phyloP scores from a whole-genome alignment of 2,888 invertebrate genomes.

The Arge pagana region DNA sequence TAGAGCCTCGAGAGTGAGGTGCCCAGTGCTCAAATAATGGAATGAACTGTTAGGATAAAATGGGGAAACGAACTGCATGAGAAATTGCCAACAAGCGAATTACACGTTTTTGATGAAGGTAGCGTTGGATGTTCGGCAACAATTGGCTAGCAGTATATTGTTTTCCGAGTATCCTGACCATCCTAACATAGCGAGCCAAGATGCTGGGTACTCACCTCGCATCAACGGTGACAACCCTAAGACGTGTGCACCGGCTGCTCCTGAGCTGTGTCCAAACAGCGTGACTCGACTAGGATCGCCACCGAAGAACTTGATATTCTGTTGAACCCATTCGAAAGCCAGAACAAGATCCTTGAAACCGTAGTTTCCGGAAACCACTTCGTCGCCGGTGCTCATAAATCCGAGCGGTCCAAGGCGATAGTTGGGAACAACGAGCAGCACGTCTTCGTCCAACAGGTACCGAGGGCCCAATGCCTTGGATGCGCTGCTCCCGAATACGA shows the following conservation, averaged over 20 bases:
- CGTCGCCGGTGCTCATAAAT: slow-evolving; percentile 9
- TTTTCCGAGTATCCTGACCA: too few relatives aligned
- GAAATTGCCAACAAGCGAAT: too few relatives aligned
- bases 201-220: not conserved
- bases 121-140: too few relatives aligned
- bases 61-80: too few relatives aligned
- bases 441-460: slow-evolving; percentile 6
- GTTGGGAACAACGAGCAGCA: not conserved
- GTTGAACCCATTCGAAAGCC: slow-evolving; percentile 5
- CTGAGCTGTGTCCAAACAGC: slow-evolving; percentile 1
- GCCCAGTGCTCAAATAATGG: too few relatives aligned
- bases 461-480: not conserved
- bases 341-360: slow-evolving; percentile 3
- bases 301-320: not conserved
- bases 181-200: too few relatives aligned
- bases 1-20: too few relatives aligned
- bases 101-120: too few relatives aligned
- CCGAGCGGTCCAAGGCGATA: slow-evolving; percentile 10
- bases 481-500: not conserved
- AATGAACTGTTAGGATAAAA: too few relatives aligned
- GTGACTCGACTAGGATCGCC: not conserved
- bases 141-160: too few relatives aligned
- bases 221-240: not conserved
- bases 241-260: not conserved
- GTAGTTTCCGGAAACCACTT: slow-evolving; percentile 6